These are phyloP conservation scores for Lucilia cuprina DNA, from an alignment of 1,140 invertebrate genomes.

Conservation along the genomic window DNA sequence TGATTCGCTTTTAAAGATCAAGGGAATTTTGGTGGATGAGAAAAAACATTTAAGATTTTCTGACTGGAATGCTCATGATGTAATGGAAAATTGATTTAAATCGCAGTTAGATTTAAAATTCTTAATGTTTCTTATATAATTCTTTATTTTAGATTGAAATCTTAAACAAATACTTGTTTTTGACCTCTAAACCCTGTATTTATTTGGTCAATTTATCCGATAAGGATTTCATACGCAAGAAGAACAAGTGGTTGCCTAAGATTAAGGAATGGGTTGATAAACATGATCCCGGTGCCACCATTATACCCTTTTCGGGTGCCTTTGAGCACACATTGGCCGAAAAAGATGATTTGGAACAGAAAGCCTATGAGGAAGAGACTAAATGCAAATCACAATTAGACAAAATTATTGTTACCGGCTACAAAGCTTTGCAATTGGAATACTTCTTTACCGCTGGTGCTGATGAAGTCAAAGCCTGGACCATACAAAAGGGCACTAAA, in stretches of 20 bases:
- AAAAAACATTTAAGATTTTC: constrained; percentile 93
- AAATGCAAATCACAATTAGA: constrained; percentile 79
- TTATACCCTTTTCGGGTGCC: constrained; percentile 95
- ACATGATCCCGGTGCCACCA: constrained; percentile 89
- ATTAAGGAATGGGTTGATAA: constrained; percentile 99
- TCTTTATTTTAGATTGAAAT: constrained; percentile 83
- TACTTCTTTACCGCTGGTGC: constrained; percentile 98
- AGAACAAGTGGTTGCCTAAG: constrained; percentile 98
- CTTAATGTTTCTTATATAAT: not conserved
- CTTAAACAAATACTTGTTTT: constrained; percentile 94
- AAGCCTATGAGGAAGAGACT: constrained; percentile 57
- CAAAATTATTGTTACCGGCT: constrained; percentile 97
- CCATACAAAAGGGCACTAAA: constrained; percentile 97
- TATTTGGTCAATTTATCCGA: constrained; percentile 98
- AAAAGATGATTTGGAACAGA: constrained; percentile 81
- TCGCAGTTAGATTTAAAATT: not conserved
- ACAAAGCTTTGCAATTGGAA: constrained; percentile 91
- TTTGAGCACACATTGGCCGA: constrained; percentile 89
- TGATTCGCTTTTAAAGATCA: constrained; percentile 87
- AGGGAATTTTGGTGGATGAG: constrained; percentile 83
- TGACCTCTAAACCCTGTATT: constrained; percentile 98
- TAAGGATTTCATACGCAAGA: constrained; percentile 98
- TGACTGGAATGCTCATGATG: constrained; percentile 93
- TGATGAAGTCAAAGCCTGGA: constrained; percentile 99
- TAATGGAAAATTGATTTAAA: constrained; percentile 66